These are phyloP conservation scores for Itoplectis maculator DNA, from an alignment of 2,888 invertebrate genomes.

Conservation along the genomic window DNA sequence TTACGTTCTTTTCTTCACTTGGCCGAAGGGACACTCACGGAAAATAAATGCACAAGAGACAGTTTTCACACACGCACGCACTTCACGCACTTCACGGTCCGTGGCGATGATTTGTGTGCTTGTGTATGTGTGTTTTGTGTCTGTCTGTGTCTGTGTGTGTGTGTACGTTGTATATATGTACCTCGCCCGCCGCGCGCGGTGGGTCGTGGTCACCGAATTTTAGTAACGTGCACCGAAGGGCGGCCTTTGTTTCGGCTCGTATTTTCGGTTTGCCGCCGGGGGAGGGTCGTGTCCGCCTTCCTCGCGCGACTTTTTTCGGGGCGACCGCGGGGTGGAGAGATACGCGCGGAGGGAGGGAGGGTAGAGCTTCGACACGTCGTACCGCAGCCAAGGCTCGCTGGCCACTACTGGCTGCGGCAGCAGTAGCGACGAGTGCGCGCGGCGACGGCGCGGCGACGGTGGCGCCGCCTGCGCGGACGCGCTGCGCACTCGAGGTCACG, in stretches of 20 bases:
- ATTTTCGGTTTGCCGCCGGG: constrained; percentile 33
- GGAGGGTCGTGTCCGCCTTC: constrained; percentile 58
- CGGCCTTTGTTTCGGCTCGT: constrained; percentile 26
- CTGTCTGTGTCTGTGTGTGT: background rate
- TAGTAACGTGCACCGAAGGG: too few relatives aligned
- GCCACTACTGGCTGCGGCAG: constrained; percentile 77
- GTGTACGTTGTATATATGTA: background rate
- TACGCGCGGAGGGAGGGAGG: constrained; percentile 62
- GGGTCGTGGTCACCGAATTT: constrained; percentile 3
- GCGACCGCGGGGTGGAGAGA: constrained; percentile 66
- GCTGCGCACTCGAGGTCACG: constrained; percentile 37
- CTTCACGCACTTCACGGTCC: constrained; percentile 43
- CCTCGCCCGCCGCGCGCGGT: constrained; percentile 16
- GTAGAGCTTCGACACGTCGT: constrained; percentile 72
- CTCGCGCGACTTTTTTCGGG: constrained; percentile 66
- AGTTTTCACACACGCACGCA: constrained; percentile 58
- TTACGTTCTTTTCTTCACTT: background rate
- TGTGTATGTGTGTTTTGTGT: background rate
- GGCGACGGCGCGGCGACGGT: constrained; percentile 9
- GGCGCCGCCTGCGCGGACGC: constrained; percentile 14
- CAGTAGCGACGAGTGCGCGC: constrained; percentile 46
- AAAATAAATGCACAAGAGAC: constrained; percentile 25
- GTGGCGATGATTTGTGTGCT: constrained; percentile 27
- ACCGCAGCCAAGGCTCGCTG: constrained; percentile 79
- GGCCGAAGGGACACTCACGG: background rate